Evolutionary conservation across 2,797 vertebrate genomes (phyloP).

Genomic region (Microctenopoma lineatum): DNA sequence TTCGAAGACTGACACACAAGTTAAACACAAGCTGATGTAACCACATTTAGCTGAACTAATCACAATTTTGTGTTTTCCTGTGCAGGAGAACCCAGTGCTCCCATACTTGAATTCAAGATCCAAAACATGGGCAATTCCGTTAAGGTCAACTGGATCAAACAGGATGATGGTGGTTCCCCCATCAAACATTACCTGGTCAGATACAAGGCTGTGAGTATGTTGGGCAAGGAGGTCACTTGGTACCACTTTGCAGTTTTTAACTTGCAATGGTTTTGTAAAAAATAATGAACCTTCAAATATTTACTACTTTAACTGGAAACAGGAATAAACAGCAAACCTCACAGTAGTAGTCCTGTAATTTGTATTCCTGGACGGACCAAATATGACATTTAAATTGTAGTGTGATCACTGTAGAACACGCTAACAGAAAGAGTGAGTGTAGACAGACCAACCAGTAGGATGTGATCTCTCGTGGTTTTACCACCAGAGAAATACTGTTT

Average conservation of each 20-base stretch:
- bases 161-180: conserved; percentile 96
- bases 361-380: not conserved
- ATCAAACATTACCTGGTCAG: conserved; percentile 95
- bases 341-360: not conserved
- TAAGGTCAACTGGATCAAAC: conserved; percentile 93
- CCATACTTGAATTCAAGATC: conserved; percentile 89
- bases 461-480: too few relatives aligned
- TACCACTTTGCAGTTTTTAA: conserved; percentile 18
- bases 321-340: not conserved
- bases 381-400: not conserved
- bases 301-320: not conserved
- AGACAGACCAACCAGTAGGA: too few relatives aligned
- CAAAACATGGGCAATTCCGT: conserved; percentile 88
- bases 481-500: too few relatives aligned
- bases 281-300: not conserved
- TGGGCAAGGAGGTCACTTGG: conserved; percentile 26
- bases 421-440: too few relatives aligned
- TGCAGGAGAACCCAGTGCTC: conserved; percentile 95
- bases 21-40: not conserved
- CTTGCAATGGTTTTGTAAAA: not conserved
- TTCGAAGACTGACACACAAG: not conserved
- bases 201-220: conserved; percentile 94
- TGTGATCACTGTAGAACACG: too few relatives aligned
- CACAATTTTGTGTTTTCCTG: conserved; percentile 71
- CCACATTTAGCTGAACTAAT: not conserved